phyloP scores from a whole-genome alignment of 2,888 invertebrate genomes.

The Buathra laborator region DNA sequence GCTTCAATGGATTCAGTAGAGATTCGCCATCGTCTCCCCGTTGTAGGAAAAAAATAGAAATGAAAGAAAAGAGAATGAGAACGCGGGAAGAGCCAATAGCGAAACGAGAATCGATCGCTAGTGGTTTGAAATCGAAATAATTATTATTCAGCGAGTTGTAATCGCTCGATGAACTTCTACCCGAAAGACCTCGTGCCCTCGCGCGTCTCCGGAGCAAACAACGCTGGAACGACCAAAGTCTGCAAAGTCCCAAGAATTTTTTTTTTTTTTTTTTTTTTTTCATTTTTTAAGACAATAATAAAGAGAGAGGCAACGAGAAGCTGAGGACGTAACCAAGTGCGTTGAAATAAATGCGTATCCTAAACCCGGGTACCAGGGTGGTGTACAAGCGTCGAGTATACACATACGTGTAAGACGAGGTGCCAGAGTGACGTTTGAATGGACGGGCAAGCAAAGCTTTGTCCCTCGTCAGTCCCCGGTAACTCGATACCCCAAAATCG shows the following conservation, averaged over 20 bases:
- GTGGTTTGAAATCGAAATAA: conserved; percentile 48
- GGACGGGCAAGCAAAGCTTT: conserved; percentile 79
- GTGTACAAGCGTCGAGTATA: conserved; percentile 38
- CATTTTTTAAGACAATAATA: conserved; percentile 78
- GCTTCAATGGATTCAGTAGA: conserved; percentile 29
- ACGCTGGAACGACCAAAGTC: conserved; percentile 33
- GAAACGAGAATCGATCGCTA: conserved; percentile 39
- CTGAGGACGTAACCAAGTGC: conserved; percentile 43
- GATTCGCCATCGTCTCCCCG: conserved; percentile 17
- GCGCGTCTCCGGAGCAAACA: conserved; percentile 77
- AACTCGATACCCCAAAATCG: conserved; percentile 84
- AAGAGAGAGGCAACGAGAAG: conserved; percentile 38
- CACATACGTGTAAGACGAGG: conserved; percentile 79
- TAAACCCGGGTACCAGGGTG: conserved; percentile 19
- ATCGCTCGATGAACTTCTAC: conserved; percentile 13
- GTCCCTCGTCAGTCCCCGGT: conserved; percentile 73
- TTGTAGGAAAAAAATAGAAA: conserved; percentile 4
- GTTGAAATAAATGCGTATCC: conserved; percentile 60
- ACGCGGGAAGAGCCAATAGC: conserved; percentile 18
- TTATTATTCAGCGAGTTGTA: conserved; percentile 53
- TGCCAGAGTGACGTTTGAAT: conserved; percentile 85
- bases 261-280: too few species aligned
- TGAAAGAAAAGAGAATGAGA: conserved; percentile 13
- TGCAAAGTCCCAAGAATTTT: background rate
- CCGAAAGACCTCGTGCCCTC: conserved; percentile 12